phyloP scores from a whole-genome alignment of 2,113 vertebrate genomes.

The Bubo bubo region DNA sequence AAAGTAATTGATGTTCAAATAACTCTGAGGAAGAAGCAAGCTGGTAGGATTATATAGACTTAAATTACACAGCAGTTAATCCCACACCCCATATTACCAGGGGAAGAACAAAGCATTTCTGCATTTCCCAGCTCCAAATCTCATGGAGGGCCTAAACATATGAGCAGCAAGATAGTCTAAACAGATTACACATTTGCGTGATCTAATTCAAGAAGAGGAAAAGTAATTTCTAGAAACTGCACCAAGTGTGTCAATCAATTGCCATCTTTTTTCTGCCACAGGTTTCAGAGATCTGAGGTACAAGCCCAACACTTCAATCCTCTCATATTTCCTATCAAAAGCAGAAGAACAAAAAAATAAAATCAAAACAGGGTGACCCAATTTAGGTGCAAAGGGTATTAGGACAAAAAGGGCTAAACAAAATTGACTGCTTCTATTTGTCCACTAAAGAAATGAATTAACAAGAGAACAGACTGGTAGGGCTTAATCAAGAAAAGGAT shows the following conservation, averaged over 20 bases:
- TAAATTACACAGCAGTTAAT: not conserved
- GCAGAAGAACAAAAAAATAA: not conserved
- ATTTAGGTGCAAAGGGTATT: not conserved
- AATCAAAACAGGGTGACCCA: not conserved
- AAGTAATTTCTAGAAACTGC: not conserved
- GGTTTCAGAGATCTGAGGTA: not conserved
- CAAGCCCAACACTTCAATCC: not conserved
- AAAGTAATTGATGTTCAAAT: not conserved
- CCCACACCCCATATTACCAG: not conserved
- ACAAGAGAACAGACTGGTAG: not conserved
- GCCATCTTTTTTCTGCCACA: not conserved
- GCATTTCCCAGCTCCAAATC: not conserved
- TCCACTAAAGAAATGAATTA: not conserved
- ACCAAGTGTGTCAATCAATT: not conserved
- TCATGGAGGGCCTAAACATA: rapidly evolving
- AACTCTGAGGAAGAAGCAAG: not conserved
- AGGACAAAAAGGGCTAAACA: not conserved
- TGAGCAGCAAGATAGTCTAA: not conserved
- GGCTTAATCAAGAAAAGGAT: not conserved
- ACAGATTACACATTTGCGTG: not conserved
- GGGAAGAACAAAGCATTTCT: not conserved
- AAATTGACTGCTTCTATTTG: not conserved
- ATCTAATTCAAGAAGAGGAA: not conserved
- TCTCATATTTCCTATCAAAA: not conserved
- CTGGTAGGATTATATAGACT: not conserved